Base-by-base conservation (phyloP, 2,888 invertebrate genomes). In the Melinopterus prodromus region DNA sequence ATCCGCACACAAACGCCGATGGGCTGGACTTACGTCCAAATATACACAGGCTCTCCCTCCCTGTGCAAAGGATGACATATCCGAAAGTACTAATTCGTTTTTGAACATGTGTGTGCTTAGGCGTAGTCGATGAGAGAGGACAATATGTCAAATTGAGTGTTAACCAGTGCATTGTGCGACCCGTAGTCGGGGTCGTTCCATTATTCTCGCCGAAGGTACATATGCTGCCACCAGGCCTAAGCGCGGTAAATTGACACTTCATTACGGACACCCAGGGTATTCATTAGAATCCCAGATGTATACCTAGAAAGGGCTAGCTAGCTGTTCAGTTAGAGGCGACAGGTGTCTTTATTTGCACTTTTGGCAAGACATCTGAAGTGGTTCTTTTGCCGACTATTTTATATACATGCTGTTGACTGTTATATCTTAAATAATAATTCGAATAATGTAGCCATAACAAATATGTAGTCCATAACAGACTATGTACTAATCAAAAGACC, bases 131-230 rank as follows among this genome's bases (percentile, higher is more conserved):
- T 35, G 12, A 12, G 74, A 16, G 79, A 81, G 80, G 82, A 88
- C 89, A 89, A 89, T 89, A 89, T 88, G 88, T 86, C 88, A 89
- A 89, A 89, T 89, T 89, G 89, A 88, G 89, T 88, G 89, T 89
- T 88, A 89, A 89, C 88, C 85, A 85, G 84, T 80, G 83, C 78
- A 78, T 78, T 76, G 80, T 83, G 79, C 79, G 76, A 82, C 82
- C 80, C 80, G 82, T 80, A 82, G 80, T 83, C 81, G 82, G 81
- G 80, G 77, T 80, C 79, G 79, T 71, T 71, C 82, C 80, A 81
- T 84, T 83, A 81, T 83, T 77, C 74, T 79, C 77, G 74, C 26
- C 36, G 74, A 74, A 37, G 53, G 71, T 84, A 84, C 88, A 88
- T 88, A 88, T 88, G 88, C 85, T 87, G 84, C 80, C 77, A 82